Evolutionary conservation across 2,797 vertebrate species (phyloP).

Genomic region (Crossoptilon crossoptilon): DNA sequence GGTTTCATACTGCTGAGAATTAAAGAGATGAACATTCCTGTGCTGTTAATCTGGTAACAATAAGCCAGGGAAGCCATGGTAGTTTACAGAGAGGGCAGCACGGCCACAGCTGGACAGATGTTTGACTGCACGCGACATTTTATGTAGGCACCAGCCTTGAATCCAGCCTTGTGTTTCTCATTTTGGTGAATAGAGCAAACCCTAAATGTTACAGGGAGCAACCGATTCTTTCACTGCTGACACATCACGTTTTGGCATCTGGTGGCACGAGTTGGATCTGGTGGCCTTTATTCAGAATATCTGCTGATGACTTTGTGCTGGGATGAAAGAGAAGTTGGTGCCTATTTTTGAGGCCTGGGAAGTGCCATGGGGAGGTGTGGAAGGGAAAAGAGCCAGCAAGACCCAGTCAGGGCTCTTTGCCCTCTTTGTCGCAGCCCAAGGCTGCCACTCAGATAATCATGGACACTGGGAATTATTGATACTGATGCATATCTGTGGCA

Average conservation of each 20-base stretch:
- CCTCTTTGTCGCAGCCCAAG: not conserved
- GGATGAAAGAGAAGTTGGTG: not conserved
- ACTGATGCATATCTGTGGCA: not conserved
- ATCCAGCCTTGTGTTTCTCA: not conserved
- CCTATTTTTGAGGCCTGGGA: not conserved
- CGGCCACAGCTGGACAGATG: constrained; percentile 34
- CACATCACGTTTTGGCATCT: not conserved
- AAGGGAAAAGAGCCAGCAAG: not conserved
- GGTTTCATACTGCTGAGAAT: not conserved
- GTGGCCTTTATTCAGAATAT: not conserved
- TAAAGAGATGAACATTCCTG: not conserved
- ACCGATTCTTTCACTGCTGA: not conserved
- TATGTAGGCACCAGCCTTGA: constrained; percentile 20
- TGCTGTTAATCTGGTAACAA: constrained; percentile 5
- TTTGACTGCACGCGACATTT: not conserved
- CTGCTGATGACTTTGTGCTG: not conserved
- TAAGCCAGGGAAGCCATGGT: not conserved
- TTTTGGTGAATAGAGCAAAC: not conserved
- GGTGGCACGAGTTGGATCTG: not conserved
- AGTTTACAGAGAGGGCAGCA: not conserved
- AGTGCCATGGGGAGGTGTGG: not conserved
- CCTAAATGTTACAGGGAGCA: not conserved
- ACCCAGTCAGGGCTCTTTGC: not conserved
- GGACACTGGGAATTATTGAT: not conserved
- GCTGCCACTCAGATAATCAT: not conserved